Conservation (phyloP, 1,140 invertebrate genomes). For the Zaprionus tsacasi region DNA sequence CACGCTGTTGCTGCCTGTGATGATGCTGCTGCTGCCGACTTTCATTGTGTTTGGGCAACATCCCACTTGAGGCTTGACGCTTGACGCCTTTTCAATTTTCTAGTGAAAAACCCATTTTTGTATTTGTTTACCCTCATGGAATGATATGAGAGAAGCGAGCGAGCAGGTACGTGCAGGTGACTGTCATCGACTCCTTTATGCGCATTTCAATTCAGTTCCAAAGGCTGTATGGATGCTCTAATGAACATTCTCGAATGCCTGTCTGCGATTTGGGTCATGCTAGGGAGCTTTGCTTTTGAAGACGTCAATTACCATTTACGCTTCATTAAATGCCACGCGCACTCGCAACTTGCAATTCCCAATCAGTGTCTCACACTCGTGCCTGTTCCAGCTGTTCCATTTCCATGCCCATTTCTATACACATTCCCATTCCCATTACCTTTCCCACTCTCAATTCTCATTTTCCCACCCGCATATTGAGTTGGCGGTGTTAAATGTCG, state of each 20-base stretch:
- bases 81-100: conserved; percentile 43
- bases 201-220: conserved; percentile 38
- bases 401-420: background rate
- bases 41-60: conserved; percentile 50
- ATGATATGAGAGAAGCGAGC: conserved; percentile 58
- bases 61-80: conserved; percentile 26
- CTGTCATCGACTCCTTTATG: conserved; percentile 34
- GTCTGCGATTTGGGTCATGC: conserved; percentile 74
- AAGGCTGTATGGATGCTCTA: conserved; percentile 36
- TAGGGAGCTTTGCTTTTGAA: conserved; percentile 51
- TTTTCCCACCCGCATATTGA: background rate
- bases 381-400: background rate
- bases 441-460: background rate
- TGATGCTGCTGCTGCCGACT: background rate
- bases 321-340: conserved; percentile 74
- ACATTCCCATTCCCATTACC: background rate
- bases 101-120: conserved; percentile 32
- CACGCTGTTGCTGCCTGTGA: conserved; percentile 4
- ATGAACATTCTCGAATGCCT: conserved; percentile 60
- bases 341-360: conserved; percentile 28
- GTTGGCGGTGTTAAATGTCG: conserved; percentile 53
- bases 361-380: background rate
- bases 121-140: conserved; percentile 74
- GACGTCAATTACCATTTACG: conserved; percentile 82
- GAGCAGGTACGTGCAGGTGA: conserved; percentile 20